A percentile compares a stretch with the other conserved stretches of the same genome.
Evolutionary conservation across 2,113 vertebrate species (phyloP).

Genomic region (Esox niger): DNA sequence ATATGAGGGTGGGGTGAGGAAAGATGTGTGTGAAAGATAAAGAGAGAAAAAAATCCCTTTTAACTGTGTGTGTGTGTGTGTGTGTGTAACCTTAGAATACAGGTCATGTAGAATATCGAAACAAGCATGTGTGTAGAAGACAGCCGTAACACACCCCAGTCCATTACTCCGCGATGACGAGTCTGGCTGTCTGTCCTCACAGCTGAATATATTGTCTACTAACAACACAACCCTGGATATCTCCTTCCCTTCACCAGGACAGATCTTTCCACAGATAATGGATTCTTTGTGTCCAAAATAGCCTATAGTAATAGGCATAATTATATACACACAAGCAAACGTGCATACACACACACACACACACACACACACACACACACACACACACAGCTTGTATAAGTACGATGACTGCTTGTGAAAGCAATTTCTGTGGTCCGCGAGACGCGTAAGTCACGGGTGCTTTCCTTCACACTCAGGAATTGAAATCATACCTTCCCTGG

Average conservation of each 20-base stretch:
- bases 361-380: no score
- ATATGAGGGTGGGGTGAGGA: no score
- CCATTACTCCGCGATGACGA: no score
- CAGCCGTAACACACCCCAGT: conserved; percentile 23
- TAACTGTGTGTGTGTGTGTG: conserved; percentile 19
- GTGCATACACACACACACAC: no score
- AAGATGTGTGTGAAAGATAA: no score
- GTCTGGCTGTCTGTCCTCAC: no score
- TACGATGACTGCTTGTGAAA: conserved; percentile 43
- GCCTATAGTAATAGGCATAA: background rate
- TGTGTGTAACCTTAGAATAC: conserved; percentile 2
- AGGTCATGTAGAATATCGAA: conserved; percentile 47
- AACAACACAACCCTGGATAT: conserved; percentile 36
- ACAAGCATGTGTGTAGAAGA: conserved; percentile 29
- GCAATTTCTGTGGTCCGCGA: conserved; percentile 25
- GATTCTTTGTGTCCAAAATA: conserved; percentile 28
- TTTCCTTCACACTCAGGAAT: conserved; percentile 54
- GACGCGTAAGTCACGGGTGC: conserved; percentile 33
- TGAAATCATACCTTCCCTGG: conserved; percentile 19
- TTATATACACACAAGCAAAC: no score
- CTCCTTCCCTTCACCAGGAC: conserved; percentile 32
- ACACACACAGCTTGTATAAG: conserved; percentile 10
- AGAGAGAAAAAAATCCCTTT: conserved; percentile 11
- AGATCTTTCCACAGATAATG: conserved; percentile 48
- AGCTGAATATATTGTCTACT: no score